Evolutionary conservation across 92 coral and sea anemone genomes (phyloP), one percentile per base, ranked within the genome.

Genomic region (Epizoanthus illoricatus): DNA sequence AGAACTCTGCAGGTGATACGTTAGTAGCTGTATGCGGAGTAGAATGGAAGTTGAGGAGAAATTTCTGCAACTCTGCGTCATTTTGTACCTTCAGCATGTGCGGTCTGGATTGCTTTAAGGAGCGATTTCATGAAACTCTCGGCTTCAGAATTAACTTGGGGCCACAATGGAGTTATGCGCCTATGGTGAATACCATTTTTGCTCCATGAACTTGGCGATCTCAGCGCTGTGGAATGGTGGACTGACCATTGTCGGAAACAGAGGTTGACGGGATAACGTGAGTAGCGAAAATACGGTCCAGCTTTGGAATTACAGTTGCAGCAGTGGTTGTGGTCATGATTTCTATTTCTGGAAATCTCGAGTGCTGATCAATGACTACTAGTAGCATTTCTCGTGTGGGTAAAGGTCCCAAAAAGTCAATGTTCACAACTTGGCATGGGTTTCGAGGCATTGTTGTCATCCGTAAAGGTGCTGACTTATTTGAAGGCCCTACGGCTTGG

Each of bases 121-220:
- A 76, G 33, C 4, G 79, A 79, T 24, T 68, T 81, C 79, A 21
- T 68, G 20, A 81, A 54, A 28, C 74, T 65, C 52, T 75, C 86
- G 17, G 64, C 86, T 58, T 80, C 65, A 11, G 80, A 74, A 41
- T 86, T 80, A 12, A 81, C 81, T 70, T 84, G 71, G 15, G 87
- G 87, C 90, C 87, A 87, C n/a, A 58, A 47, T 65, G 87, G 90
- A 45, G 90, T 86, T 13, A 79, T 85, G 64, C 64, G 73, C 59
- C 73, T 63, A 80, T 79, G 88, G 45, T 24, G 52, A 7, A 86
- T 80, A 5, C 86, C 86, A 15, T 69, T 20, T 36, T 61, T 61
- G 74, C 69, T 86, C 23, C 28, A 81, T 69, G 80, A 72, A 86
- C 55, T 56, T 76, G 0, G 57, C 41, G 28, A 80, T 64, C 19